Conservation (phyloP, 2,113 vertebrate genomes). For the Prinia subflava region DNA sequence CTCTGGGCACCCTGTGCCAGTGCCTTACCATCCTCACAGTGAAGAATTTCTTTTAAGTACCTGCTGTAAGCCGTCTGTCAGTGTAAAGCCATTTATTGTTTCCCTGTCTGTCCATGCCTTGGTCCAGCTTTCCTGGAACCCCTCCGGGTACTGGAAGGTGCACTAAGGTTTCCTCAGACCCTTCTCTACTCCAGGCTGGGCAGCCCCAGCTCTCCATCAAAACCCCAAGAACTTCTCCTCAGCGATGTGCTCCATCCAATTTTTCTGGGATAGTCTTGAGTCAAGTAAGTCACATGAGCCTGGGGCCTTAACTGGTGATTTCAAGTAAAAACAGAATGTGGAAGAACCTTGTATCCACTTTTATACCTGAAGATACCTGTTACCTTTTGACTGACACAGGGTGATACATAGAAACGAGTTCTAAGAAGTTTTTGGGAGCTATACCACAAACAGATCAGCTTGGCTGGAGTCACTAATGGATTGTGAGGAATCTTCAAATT, state of each 20-base stretch:
- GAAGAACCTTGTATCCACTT: not conserved
- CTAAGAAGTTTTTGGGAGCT: not conserved
- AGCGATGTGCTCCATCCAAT: not conserved
- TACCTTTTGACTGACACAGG: not conserved
- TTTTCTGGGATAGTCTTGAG: not conserved
- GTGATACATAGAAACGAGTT: not conserved
- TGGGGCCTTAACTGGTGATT: not conserved
- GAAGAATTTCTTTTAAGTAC: not conserved
- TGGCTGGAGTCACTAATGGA: not conserved
- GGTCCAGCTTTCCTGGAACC: not conserved
- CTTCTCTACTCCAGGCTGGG: not conserved
- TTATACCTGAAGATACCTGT: rapidly evolving
- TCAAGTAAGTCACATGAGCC: rapidly evolving
- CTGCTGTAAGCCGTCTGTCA: not conserved
- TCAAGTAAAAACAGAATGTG: not conserved
- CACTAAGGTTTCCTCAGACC: not conserved
- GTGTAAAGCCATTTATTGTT: not conserved
- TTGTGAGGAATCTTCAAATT: not conserved
- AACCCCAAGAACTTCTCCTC: not conserved
- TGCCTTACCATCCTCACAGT: not conserved
- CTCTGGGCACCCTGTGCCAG: not conserved
- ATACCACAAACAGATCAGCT: not conserved
- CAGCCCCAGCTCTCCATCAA: not conserved
- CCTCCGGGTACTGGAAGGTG: not conserved
- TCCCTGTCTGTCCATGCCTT: not conserved